Conservation (phyloP, 2,888 invertebrate species). For the Plutella xylostella region DNA sequence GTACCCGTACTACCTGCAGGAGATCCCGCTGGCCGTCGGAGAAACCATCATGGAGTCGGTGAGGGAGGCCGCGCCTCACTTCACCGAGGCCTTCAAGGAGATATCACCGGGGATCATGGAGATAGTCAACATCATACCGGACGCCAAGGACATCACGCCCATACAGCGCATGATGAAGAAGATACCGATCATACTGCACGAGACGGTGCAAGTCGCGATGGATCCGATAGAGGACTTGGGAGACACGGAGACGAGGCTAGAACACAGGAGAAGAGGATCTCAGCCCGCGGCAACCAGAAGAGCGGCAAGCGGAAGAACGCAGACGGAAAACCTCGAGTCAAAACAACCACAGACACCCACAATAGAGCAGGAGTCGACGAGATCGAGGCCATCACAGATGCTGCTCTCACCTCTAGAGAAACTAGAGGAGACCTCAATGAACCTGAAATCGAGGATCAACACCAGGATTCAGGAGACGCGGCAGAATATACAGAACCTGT, state of each 20-base stretch:
- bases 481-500: constrained; percentile 47
- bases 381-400: constrained; percentile 12
- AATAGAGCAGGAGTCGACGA: constrained; percentile 22
- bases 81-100: constrained; percentile 54
- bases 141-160: constrained; percentile 36
- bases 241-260: constrained; percentile 29
- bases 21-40: constrained; percentile 57
- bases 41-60: constrained; percentile 59
- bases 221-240: constrained; percentile 32
- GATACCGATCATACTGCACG: constrained; percentile 52
- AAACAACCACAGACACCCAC: constrained; percentile 26
- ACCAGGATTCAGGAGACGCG: constrained; percentile 46
- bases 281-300: too few species aligned
- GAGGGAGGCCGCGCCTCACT: constrained; percentile 55
- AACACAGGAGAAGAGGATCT: too few species aligned
- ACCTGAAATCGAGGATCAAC: constrained; percentile 37
- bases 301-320: too few species aligned
- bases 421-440: constrained; percentile 28
- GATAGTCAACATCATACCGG: constrained; percentile 52
- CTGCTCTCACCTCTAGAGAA: constrained; percentile 24
- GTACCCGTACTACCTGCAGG: constrained; percentile 60
- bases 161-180: constrained; percentile 47
- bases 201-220: constrained; percentile 49
- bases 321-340: too few species aligned
- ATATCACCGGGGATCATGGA: constrained; percentile 60